Evolutionary conservation across 2,888 invertebrate genomes (phyloP).

Genomic region (Nezara viridula): DNA sequence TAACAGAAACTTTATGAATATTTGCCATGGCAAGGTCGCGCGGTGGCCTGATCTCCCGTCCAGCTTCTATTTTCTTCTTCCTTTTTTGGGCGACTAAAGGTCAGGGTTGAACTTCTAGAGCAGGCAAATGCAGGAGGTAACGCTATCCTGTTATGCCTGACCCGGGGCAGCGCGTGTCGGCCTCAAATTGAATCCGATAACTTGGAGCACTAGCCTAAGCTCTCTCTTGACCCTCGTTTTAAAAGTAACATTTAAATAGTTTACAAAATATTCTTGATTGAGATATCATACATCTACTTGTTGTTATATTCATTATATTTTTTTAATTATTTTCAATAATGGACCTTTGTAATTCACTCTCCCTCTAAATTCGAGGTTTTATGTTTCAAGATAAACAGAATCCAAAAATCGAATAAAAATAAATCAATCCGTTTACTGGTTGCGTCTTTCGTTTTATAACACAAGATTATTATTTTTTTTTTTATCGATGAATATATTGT

Average conservation of each 20-base stretch:
- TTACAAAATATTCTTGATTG: not conserved
- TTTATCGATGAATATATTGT: no score
- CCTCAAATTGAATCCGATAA: constrained; percentile 2
- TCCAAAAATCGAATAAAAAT: no score
- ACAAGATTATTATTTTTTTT: no score
- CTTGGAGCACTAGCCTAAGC: not conserved
- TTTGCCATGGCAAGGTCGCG: not conserved
- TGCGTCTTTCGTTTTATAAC: no score
- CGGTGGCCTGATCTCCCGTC: not conserved
- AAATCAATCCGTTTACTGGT: no score
- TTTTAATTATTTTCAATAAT: no score
- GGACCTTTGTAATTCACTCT: no score
- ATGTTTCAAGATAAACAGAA: no score
- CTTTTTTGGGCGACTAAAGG: not conserved
- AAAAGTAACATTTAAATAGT: not conserved
- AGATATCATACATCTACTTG: not conserved
- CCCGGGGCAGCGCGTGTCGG: not conserved
- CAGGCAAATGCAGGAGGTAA: not conserved
- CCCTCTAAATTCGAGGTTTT: no score
- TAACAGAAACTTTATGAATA: constrained; percentile 9
- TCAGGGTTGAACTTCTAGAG: not conserved
- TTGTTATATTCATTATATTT: no score
- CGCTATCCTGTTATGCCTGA: not conserved
- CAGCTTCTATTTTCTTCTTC: constrained; percentile 25
- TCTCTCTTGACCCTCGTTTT: not conserved